Evolutionary conservation across 2,888 invertebrate species (phyloP).

Genomic region (Argyra leucocephala): DNA sequence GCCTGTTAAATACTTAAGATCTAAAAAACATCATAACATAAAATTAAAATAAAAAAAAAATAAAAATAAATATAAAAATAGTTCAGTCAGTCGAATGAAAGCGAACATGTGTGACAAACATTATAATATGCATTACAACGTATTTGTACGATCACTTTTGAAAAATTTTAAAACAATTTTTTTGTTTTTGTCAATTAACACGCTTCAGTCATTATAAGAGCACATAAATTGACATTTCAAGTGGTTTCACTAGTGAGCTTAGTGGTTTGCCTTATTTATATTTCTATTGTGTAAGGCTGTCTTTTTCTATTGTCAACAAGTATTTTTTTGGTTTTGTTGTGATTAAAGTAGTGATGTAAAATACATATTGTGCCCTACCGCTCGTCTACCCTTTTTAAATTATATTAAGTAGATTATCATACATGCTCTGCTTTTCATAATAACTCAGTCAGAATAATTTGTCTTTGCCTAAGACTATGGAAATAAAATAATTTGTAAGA

Average conservation of each 20-base stretch:
- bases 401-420: too few species aligned
- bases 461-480: too few species aligned
- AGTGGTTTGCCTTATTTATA: not conserved
- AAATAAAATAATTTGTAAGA: too few species aligned
- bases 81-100: not conserved
- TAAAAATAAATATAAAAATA: not conserved
- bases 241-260: not conserved
- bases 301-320: too few species aligned
- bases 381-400: too few species aligned
- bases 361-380: too few species aligned
- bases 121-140: not conserved
- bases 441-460: too few species aligned
- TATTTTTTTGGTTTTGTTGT: too few species aligned
- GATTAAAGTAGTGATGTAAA: too few species aligned
- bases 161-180: not conserved
- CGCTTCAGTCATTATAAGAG: not conserved
- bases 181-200: not conserved
- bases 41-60: not conserved
- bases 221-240: not conserved
- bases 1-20: not conserved
- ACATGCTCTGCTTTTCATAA: too few species aligned
- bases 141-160: not conserved
- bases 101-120: not conserved
- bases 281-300: not conserved
- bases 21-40: not conserved